Evolutionary conservation across 2,888 invertebrate genomes (phyloP).

Genomic region (Stictocephala bisonia): DNA sequence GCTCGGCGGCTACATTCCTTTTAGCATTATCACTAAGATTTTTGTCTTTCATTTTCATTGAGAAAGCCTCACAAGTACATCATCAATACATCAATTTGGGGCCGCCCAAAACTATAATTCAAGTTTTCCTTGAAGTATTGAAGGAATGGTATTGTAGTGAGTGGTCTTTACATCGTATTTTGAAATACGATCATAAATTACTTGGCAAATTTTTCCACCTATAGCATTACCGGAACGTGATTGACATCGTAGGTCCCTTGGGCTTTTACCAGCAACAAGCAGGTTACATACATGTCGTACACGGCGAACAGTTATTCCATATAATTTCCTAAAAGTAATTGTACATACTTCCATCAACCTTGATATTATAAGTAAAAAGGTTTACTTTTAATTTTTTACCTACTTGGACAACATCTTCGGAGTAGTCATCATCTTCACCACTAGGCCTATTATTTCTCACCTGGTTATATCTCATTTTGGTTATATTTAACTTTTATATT

Average conservation of each 20-base stretch:
- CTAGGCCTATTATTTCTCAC: no score
- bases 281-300: not conserved
- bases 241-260: slow-evolving; percentile 8
- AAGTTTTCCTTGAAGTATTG: slow-evolving; percentile 56
- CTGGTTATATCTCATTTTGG: no score
- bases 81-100: slow-evolving; percentile 56
- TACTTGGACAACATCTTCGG: no score
- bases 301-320: slow-evolving; percentile 19
- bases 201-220: not conserved
- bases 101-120: slow-evolving; percentile 54
- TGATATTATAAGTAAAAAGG: slow-evolving; percentile 12
- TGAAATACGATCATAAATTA: not conserved
- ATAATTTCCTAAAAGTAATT: slow-evolving; percentile 5
- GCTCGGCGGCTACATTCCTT: no score
- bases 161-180: slow-evolving; percentile 42
- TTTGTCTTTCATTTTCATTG: slow-evolving; percentile 52
- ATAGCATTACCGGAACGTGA: slow-evolving; percentile 13
- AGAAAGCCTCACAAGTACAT: slow-evolving; percentile 53
- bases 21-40: slow-evolving; percentile 52
- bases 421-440: no score
- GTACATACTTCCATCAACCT: slow-evolving; percentile 11
- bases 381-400: no score
- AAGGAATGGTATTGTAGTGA: slow-evolving; percentile 54
- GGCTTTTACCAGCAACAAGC: not conserved
- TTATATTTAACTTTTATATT: no score